These are phyloP conservation scores for Turdus rufiventris DNA, from an alignment of 2,113 vertebrate species.

Conservation along the genomic window DNA sequence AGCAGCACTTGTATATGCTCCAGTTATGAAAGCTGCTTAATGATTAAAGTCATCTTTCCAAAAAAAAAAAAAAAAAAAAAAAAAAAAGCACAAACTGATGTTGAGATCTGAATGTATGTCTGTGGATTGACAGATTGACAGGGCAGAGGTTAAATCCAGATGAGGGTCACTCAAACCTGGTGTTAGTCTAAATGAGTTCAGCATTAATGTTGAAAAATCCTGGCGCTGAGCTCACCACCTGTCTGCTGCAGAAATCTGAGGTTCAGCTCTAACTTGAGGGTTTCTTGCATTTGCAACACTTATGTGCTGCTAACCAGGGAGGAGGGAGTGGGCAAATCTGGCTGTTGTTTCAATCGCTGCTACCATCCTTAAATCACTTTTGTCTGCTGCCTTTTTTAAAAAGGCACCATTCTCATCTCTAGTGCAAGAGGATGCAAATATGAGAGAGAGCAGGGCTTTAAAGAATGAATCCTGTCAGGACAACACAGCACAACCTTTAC, in stretches of 20 bases:
- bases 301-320: not conserved
- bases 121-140: constrained; percentile 47
- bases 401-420: not conserved
- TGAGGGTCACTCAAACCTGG: constrained; percentile 56
- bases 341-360: not conserved
- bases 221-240: constrained; percentile 56
- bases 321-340: not conserved
- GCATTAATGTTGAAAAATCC: constrained; percentile 47
- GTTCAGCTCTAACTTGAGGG: constrained; percentile 1
- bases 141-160: constrained; percentile 62
- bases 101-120: not conserved
- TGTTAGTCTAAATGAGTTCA: constrained; percentile 52
- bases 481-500: not conserved
- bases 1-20: not conserved
- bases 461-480: not conserved
- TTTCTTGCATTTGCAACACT: not conserved
- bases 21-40: constrained; percentile 52
- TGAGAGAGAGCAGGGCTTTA: not conserved
- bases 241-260: constrained; percentile 33
- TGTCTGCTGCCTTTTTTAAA: not conserved
- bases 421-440: not conserved
- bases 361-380: not conserved
- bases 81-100: not conserved
- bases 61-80: not conserved
- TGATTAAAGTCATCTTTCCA: constrained; percentile 28